Percentiles rank a stretch among this genome's conserved stretches.
Evolutionary conservation across 1,140 invertebrate species (phyloP).

Genomic region (Camponotus pennsylvanicus): DNA sequence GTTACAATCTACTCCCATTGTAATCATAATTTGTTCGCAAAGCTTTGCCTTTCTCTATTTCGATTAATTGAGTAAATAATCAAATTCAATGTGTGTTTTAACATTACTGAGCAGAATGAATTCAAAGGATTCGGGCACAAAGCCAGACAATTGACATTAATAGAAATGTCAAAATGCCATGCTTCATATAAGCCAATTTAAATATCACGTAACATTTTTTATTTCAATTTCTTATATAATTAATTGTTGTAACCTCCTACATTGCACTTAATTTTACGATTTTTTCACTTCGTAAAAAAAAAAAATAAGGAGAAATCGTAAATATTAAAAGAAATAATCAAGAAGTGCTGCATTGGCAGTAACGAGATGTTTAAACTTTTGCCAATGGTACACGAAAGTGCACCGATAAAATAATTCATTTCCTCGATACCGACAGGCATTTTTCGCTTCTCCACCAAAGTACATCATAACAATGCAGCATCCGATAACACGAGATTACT

Average conservation of each 20-base stretch:
- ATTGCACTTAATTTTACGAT: neutral
- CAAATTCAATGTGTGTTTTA: slow-evolving; percentile 14
- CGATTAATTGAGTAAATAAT: slow-evolving; percentile 41
- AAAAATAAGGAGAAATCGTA: neutral
- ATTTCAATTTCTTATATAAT: neutral
- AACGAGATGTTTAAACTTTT: slow-evolving; percentile 19
- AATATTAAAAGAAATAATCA: slow-evolving; percentile 36
- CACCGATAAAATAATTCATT: slow-evolving; percentile 40
- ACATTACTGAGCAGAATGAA: neutral
- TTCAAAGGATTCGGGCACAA: neutral
- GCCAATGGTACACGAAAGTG: neutral
- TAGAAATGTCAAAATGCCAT: slow-evolving; percentile 32
- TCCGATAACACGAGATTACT: slow-evolving; percentile 38
- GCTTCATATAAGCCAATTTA: slow-evolving; percentile 7
- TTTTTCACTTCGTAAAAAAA: neutral
- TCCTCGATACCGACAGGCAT: slow-evolving; percentile 29
- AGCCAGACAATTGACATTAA: slow-evolving; percentile 25
- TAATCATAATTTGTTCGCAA: neutral
- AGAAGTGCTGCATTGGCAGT: neutral
- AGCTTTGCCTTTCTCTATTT: neutral
- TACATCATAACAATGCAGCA: slow-evolving; percentile 52
- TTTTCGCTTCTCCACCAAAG: neutral
- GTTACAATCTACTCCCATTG: slow-evolving; percentile 32
- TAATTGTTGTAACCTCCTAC: neutral
- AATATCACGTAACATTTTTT: slow-evolving; percentile 36